Evolutionary conservation across 64 coral and sea anemone species (phyloP), one percentile per base, ranked within the genome.

Genomic region (Platygyra sinensis): DNA sequence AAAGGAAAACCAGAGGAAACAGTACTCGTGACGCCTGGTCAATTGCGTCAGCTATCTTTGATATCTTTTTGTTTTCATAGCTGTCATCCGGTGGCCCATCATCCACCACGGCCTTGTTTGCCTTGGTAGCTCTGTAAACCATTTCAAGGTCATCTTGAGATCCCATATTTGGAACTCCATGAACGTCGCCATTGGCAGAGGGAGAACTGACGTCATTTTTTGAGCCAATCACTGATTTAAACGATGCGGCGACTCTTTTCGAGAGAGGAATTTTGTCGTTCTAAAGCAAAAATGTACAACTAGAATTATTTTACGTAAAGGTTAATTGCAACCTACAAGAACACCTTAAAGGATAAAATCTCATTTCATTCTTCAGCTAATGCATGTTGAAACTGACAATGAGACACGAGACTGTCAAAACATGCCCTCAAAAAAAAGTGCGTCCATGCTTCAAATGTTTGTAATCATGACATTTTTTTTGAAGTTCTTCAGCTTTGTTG

Each of bases 1-100:
- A 67, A 19, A 92, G 9, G 24, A 79, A 86, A 15, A 77, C 25
- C 9, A 86, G 25, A 8, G 90, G 90, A 61, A 86, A 86, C 33
- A 92, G 50, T 1, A 61, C 18, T 22, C 91, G 86, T 28, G 79
- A 96, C 25, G 33, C 30, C 10, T 65, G 39, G 31, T 83, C 80
- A 59, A 86, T 80, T 33, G 4, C 33, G 29, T 89, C 81, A 55
- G 78, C 87, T 64, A 64, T 80, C 84, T 59, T 62, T 8, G 24
- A 25, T 17, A 77, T 55, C 39, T 22, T 78, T 32, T 80, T 18
- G 6, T 9, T 12, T 64, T 16, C 33, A 19, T 8, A 18, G 30
- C 25, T 80, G 72, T 54, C 12, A 13, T 71, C 20, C n/a, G 3
- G 8, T 61, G 16, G 17, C 30, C 69, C 28, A 59, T 69, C 57